Conservation (phyloP, 2,113 vertebrate species). For the Thunnus thynnus region DNA sequence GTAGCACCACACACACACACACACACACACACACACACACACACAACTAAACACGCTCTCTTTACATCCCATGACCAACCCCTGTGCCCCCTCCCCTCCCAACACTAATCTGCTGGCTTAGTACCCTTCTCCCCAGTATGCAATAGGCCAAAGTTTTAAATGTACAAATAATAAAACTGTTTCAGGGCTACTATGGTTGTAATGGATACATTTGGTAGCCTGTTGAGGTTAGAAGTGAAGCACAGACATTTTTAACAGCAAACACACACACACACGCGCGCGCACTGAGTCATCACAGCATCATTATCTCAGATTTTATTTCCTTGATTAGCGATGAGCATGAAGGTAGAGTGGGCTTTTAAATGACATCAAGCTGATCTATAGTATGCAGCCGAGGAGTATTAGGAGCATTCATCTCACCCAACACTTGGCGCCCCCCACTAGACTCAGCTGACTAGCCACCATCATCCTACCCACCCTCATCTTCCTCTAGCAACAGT, state of each 20-base stretch:
- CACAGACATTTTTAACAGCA: conserved; percentile 42
- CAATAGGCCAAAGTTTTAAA: conserved; percentile 47
- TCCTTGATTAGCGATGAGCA: conserved; percentile 68
- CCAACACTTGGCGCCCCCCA: conserved; percentile 64
- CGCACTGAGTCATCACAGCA: conserved; percentile 10
- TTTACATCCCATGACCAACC: conserved; percentile 4
- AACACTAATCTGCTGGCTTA: conserved; percentile 51
- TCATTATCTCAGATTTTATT: conserved; percentile 62
- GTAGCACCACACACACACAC: conserved; percentile 20
- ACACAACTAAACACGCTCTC: background rate
- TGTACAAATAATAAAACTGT: conserved; percentile 42
- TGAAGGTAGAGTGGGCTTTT: conserved; percentile 61
- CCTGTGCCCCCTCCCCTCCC: background rate
- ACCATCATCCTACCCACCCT: conserved; percentile 62
- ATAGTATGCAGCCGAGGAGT: conserved; percentile 43
- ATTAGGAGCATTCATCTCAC: conserved; percentile 78
- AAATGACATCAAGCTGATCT: conserved; percentile 71
- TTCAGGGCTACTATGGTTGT: conserved; percentile 15
- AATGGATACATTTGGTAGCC: conserved; percentile 28
- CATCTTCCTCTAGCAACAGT: conserved; percentile 57
- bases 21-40: conserved; percentile 11
- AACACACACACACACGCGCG: background rate
- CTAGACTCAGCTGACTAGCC: conserved; percentile 75
- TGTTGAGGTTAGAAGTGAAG: conserved; percentile 29
- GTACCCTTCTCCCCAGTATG: conserved; percentile 37